Conservation (phyloP, 2,888 invertebrate species). For the Lithosia quadra region DNA sequence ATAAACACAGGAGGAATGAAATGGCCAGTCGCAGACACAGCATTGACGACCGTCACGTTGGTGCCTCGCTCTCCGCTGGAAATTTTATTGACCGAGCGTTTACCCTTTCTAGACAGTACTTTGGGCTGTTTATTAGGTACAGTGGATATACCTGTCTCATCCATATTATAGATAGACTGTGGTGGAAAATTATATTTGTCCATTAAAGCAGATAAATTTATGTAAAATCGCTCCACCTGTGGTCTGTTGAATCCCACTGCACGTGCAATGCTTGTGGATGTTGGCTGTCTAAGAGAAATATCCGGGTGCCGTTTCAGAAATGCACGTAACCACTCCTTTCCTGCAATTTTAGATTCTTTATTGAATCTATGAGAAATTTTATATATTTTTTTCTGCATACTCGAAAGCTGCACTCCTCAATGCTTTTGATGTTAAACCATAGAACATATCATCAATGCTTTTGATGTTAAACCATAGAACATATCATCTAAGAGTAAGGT, state of each 20-base stretch:
- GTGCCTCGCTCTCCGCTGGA: conserved; percentile 3
- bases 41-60: not conserved
- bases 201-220: conserved; percentile 18
- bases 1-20: conserved; percentile 59
- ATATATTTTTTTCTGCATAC: conserved; percentile 28
- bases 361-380: conserved; percentile 15
- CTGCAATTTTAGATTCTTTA: conserved; percentile 25
- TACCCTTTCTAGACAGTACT: conserved; percentile 15
- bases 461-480: conserved; percentile 26
- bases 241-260: too few species aligned
- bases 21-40: conserved; percentile 53
- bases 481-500: too few species aligned
- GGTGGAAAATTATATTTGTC: too few species aligned
- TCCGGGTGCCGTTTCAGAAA: conserved; percentile 34
- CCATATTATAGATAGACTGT: conserved; percentile 33
- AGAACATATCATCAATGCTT: conserved; percentile 27
- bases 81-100: conserved; percentile 7
- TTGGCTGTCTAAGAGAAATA: conserved; percentile 28
- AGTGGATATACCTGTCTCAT: conserved; percentile 34
- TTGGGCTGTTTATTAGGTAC: conserved; percentile 36
- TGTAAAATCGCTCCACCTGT: conserved; percentile 25
- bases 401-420: conserved; percentile 19
- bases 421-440: conserved; percentile 20
- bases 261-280: too few species aligned
- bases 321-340: conserved; percentile 29